Percentiles rank a stretch among this genome's conserved stretches.
These are phyloP conservation scores for Ennomos fuscantarius DNA, from an alignment of 2,888 invertebrate species.

Conservation along the genomic window DNA sequence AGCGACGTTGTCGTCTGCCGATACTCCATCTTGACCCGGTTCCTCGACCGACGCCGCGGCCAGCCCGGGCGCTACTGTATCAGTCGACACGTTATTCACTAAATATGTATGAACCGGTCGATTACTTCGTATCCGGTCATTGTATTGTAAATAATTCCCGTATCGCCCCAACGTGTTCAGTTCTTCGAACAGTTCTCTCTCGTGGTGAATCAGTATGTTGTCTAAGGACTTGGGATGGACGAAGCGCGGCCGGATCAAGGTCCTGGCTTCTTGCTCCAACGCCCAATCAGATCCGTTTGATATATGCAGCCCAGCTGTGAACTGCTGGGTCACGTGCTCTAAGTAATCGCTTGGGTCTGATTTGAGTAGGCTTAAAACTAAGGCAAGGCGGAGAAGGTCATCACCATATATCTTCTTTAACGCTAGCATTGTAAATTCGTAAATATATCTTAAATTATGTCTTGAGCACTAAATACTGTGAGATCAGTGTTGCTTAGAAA, in stretches of 20 bases:
- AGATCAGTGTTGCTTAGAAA: slow-evolving; percentile 58
- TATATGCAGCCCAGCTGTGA: slow-evolving; percentile 84
- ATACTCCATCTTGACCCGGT: slow-evolving; percentile 65
- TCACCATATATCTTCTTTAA: slow-evolving; percentile 93
- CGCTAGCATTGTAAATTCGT: slow-evolving; percentile 87
- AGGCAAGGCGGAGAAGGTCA: slow-evolving; percentile 91
- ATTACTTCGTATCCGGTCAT: slow-evolving; percentile 76
- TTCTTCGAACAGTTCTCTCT: slow-evolving; percentile 89
- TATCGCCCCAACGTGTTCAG: slow-evolving; percentile 88
- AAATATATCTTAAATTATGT: slow-evolving; percentile 36
- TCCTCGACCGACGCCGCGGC: slow-evolving; percentile 59
- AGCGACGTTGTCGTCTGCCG: slow-evolving; percentile 77
- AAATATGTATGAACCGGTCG: slow-evolving; percentile 78
- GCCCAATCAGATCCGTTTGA: slow-evolving; percentile 90
- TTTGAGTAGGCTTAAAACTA: slow-evolving; percentile 92
- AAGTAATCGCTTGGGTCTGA: slow-evolving; percentile 90
- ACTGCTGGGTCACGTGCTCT: slow-evolving; percentile 81
- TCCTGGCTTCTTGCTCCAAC: slow-evolving; percentile 82
- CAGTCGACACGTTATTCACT: slow-evolving; percentile 78
- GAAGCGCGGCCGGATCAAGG: slow-evolving; percentile 85
- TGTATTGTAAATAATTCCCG: slow-evolving; percentile 64
- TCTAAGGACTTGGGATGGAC: slow-evolving; percentile 90
- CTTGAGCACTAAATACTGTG: slow-evolving; percentile 77
- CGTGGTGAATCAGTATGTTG: slow-evolving; percentile 88
- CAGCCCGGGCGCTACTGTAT: slow-evolving; percentile 72